A percentile compares a stretch with the other conserved stretches of the same genome.
phyloP scores from a whole-genome alignment of 2,888 invertebrate species.

The Brachypalpus laphriformis region DNA sequence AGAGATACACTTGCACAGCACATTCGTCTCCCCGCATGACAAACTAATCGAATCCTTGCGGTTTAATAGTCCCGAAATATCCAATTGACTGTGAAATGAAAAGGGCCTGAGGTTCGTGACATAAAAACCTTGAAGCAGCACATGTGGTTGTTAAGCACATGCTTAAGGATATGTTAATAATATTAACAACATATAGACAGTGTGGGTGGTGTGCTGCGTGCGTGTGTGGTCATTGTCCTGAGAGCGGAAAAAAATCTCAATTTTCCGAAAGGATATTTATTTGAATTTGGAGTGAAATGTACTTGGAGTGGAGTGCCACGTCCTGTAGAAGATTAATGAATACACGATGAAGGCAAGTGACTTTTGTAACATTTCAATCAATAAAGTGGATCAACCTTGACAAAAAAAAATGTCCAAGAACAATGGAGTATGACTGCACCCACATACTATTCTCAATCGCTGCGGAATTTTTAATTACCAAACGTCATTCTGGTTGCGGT shows the following conservation, averaged over 20 bases:
- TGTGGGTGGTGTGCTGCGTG: not conserved
- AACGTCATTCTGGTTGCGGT: not conserved
- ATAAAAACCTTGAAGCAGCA: not conserved
- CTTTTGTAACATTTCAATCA: not conserved
- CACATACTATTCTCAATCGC: not conserved
- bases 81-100: conserved; percentile 69
- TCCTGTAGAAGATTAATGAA: conserved; percentile 10
- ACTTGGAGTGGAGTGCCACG: not conserved
- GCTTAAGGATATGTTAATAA: conserved; percentile 40
- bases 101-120: conserved; percentile 29
- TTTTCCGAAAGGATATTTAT: not conserved
- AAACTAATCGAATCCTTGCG: conserved; percentile 64
- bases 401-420: too few relatives aligned
- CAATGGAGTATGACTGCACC: not conserved
- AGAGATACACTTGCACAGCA: not conserved
- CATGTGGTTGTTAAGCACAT: conserved; percentile 31
- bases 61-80: conserved; percentile 57
- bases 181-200: conserved; percentile 1
- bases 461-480: not conserved
- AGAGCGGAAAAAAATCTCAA: not conserved
- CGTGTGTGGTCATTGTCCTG: not conserved
- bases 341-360: not conserved
- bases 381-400: not conserved
- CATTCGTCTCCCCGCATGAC: not conserved
- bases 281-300: not conserved